A percentile compares a stretch with the other conserved stretches of the same genome.
phyloP scores from a whole-genome alignment of 2,888 invertebrate species.

The Drosophila parthenogenetica region DNA sequence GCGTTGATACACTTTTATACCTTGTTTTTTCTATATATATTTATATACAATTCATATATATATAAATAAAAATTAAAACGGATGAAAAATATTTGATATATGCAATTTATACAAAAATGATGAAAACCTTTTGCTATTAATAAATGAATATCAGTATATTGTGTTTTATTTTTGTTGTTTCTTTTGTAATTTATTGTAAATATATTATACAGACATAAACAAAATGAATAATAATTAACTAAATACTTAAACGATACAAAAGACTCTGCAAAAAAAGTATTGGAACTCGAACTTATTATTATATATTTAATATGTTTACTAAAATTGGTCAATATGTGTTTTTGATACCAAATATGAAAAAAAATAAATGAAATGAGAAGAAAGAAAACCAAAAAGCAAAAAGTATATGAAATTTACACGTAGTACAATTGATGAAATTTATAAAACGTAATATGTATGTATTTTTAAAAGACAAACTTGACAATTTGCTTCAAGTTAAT shows the following conservation, averaged over 20 bases:
- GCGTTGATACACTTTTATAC: slow-evolving; percentile 78
- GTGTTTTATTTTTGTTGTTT: slow-evolving; percentile 60
- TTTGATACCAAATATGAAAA: slow-evolving; percentile 65
- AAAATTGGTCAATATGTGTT: slow-evolving; percentile 75
- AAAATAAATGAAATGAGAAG: slow-evolving; percentile 1
- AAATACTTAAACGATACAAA: slow-evolving; percentile 73
- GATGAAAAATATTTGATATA: slow-evolving; percentile 67
- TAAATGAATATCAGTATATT: slow-evolving; percentile 70
- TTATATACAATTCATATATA: slow-evolving; percentile 28
- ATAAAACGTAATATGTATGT: slow-evolving; percentile 67
- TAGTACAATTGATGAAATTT: slow-evolving; percentile 75
- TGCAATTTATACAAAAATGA: slow-evolving; percentile 70
- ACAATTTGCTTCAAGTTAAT: slow-evolving; percentile 42
- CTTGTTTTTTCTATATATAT: slow-evolving; percentile 68
- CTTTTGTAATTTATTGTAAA: slow-evolving; percentile 63
- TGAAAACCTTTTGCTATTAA: slow-evolving; percentile 67
- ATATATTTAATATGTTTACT: slow-evolving; percentile 69
- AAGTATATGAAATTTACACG: slow-evolving; percentile 71
- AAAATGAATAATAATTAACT: slow-evolving; percentile 18
- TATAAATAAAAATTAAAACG: slow-evolving; percentile 43
- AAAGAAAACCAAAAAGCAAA: slow-evolving; percentile 15
- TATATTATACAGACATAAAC: slow-evolving; percentile 38
- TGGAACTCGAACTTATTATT: slow-evolving; percentile 78
- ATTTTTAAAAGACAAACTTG: slow-evolving; percentile 58
- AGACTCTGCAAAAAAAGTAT: slow-evolving; percentile 75